A percentile compares a stretch with the other conserved stretches of the same genome.
These are phyloP conservation scores for Dicrurus megarhynchus DNA, from an alignment of 2,113 vertebrate genomes.

Conservation along the genomic window DNA sequence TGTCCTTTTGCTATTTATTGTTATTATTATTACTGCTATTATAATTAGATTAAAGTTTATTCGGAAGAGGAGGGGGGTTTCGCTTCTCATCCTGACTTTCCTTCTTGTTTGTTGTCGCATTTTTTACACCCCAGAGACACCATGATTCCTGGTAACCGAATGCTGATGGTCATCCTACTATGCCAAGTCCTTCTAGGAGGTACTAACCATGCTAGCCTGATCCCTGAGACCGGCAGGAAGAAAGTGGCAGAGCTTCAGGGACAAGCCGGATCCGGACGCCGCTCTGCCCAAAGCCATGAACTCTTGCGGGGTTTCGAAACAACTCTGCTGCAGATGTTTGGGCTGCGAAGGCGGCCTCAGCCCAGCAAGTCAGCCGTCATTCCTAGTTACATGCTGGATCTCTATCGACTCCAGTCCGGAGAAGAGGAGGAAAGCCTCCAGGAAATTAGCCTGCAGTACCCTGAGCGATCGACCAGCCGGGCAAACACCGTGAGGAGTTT, in stretches of 20 bases:
- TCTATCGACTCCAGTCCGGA: conserved; percentile 95
- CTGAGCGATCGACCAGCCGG: conserved; percentile 90
- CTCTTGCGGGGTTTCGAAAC: conserved; percentile 98
- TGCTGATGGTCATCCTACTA: conserved; percentile 99
- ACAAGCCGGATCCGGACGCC: conserved; percentile 78
- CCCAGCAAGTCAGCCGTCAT: conserved; percentile 87
- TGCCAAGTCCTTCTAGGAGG: conserved; percentile 99
- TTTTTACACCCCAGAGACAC: conserved; percentile 89
- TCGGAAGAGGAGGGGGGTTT: background rate
- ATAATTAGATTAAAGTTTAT: background rate
- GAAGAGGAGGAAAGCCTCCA: conserved; percentile 87
- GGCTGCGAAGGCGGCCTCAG: conserved; percentile 91
- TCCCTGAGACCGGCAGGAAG: conserved; percentile 96
- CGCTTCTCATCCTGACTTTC: conserved; percentile 53
- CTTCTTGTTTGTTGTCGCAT: conserved; percentile 66
- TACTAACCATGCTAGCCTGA: conserved; percentile 96
- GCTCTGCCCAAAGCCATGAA: conserved; percentile 91
- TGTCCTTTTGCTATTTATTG: background rate
- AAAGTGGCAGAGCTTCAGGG: conserved; percentile 90
- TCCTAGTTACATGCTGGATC: conserved; percentile 95
- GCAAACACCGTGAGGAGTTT: conserved; percentile 99
- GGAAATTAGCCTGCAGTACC: conserved; percentile 85
- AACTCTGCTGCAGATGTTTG: conserved; percentile 98
- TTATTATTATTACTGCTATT: background rate
- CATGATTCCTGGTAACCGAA: conserved; percentile 99